phyloP scores from a whole-genome alignment of 2,888 invertebrate species.

The Dasysyrphus tricinctus region DNA sequence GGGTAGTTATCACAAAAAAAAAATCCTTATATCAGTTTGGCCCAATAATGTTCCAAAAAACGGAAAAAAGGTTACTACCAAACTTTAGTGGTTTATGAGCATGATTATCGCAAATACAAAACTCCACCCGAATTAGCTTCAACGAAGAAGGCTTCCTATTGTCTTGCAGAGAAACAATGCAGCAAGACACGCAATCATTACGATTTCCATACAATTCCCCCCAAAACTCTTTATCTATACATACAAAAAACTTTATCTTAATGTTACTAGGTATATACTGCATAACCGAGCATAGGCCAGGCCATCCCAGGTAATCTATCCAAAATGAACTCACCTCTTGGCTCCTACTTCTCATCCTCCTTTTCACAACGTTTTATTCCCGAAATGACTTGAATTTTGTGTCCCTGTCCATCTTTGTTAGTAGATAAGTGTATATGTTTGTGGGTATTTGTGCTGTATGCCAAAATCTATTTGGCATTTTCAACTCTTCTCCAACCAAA shows the following conservation, averaged over 20 bases:
- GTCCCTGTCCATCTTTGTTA: constrained; percentile 21
- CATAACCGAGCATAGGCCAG: background rate
- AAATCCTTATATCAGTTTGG: background rate
- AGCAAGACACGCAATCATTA: constrained; percentile 61
- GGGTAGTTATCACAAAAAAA: background rate
- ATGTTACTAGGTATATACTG: constrained; percentile 22
- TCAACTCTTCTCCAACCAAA: constrained; percentile 2
- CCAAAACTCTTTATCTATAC: background rate
- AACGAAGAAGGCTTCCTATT: constrained; percentile 19
- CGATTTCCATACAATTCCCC: constrained; percentile 28
- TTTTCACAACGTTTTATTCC: background rate
- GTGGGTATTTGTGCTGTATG: constrained; percentile 22
- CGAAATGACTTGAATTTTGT: constrained; percentile 33
- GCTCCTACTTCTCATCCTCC: background rate
- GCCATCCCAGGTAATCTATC: constrained; percentile 1
- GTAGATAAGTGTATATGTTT: background rate
- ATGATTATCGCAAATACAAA: constrained; percentile 15
- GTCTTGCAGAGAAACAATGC: constrained; percentile 59
- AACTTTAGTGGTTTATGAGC: constrained; percentile 26
- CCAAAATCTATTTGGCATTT: constrained; percentile 71
- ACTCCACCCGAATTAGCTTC: constrained; percentile 13
- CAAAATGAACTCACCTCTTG: background rate
- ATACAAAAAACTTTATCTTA: constrained; percentile 31
- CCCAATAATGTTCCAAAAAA: constrained; percentile 5
- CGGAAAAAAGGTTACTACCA: background rate